phyloP scores from a whole-genome alignment of 2,797 vertebrate genomes.

The Sphenodon punctatus region DNA sequence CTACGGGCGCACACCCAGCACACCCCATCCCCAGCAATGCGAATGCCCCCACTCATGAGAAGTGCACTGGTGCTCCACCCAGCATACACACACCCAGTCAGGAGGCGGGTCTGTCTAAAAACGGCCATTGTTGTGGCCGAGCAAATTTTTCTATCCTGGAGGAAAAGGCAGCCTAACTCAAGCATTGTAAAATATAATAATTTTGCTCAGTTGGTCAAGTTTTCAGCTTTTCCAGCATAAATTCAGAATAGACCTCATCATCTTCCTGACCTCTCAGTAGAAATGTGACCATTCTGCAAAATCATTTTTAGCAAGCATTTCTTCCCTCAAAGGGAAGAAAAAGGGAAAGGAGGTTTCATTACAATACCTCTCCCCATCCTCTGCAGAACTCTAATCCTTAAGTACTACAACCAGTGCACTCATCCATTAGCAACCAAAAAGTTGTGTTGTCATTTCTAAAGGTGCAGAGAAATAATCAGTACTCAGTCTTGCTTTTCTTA shows the following conservation, averaged over 20 bases:
- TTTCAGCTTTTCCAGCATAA: conserved; percentile 27
- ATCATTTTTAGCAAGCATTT: neutral
- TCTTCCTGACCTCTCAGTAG: conserved; percentile 17
- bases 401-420: neutral
- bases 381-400: conserved; percentile 11
- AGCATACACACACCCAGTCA: no score
- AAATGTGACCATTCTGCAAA: neutral
- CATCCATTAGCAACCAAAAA: conserved; percentile 1
- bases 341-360: conserved; percentile 19
- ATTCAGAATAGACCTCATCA: neutral
- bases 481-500: neutral
- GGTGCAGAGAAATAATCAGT: conserved; percentile 16
- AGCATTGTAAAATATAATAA: neutral
- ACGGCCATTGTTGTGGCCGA: no score
- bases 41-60: no score
- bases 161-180: neutral
- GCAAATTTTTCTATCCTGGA: no score
- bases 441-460: conserved; percentile 32
- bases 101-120: no score
- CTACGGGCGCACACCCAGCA: no score
- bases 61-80: no score
- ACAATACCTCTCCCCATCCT: neutral
- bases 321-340: neutral
- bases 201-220: conserved; percentile 18
- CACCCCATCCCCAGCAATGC: no score